Conservation (phyloP, 2,113 vertebrate species). For the Perca fluviatilis region DNA sequence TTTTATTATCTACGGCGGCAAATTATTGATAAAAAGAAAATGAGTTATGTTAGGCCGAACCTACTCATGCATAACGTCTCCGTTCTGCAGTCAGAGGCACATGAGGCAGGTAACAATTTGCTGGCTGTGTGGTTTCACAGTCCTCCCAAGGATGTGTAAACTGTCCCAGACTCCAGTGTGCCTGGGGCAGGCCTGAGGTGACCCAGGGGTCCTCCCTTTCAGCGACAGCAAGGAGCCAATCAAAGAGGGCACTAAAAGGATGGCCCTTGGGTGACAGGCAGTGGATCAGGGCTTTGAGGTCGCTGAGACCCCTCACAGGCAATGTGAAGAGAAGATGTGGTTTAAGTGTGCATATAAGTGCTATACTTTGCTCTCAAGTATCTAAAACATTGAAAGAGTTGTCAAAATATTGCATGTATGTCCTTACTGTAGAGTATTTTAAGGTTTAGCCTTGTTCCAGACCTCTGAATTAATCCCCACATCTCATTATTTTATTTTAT, state of each 20-base stretch:
- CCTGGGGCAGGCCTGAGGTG: conserved; percentile 36
- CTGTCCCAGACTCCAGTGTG: conserved; percentile 50
- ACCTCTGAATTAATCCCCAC: background rate
- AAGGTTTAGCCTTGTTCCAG: background rate
- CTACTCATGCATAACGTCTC: background rate
- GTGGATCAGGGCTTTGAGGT: conserved; percentile 8
- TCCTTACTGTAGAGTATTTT: background rate
- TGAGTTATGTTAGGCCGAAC: background rate
- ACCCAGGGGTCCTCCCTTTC: conserved; percentile 38
- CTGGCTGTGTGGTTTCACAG: conserved; percentile 4
- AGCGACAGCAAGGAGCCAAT: conserved; percentile 48
- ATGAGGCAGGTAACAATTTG: conserved; percentile 7
- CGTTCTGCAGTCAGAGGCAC: background rate
- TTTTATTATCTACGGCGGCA: background rate
- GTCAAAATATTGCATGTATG: background rate
- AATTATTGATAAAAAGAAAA: background rate
- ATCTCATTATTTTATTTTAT: background rate
- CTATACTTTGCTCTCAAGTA: background rate
- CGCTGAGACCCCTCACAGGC: background rate
- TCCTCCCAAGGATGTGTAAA: conserved; percentile 30
- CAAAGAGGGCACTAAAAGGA: conserved; percentile 30
- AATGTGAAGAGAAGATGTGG: background rate
- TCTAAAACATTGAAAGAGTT: background rate
- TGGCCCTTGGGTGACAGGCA: conserved; percentile 17
- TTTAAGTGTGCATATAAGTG: background rate